phyloP scores from a whole-genome alignment of 1,140 invertebrate species.

The Drosophila bipectinata region DNA sequence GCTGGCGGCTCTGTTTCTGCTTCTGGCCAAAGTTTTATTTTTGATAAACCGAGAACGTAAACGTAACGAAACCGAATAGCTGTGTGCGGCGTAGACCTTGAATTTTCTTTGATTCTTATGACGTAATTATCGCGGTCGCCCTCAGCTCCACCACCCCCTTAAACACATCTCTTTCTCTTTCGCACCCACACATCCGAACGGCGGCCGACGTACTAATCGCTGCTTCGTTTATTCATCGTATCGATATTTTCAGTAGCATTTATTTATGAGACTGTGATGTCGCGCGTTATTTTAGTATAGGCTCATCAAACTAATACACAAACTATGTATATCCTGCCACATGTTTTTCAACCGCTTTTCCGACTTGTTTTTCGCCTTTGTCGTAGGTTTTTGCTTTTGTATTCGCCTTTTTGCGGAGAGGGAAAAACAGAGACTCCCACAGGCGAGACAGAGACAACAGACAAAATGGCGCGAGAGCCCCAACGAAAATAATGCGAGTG shows the following conservation, averaged over 20 bases:
- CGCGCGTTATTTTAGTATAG: conserved; percentile 54
- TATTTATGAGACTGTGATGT: conserved; percentile 59
- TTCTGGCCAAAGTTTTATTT: conserved; percentile 68
- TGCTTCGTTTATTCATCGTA: conserved; percentile 80
- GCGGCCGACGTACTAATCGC: conserved; percentile 74
- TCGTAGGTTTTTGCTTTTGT: conserved; percentile 38
- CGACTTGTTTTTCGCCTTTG: conserved; percentile 20
- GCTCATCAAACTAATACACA: conserved; percentile 35
- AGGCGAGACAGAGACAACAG: conserved; percentile 58
- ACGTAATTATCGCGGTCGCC: conserved; percentile 76
- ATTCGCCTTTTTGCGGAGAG: conserved; percentile 51
- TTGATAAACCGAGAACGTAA: conserved; percentile 66
- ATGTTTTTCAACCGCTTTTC: conserved; percentile 39
- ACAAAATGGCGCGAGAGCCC: conserved; percentile 78
- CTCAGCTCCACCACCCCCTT: neutral
- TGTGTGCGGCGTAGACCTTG: conserved; percentile 69
- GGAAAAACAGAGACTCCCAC: conserved; percentile 45
- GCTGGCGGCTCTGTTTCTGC: conserved; percentile 11
- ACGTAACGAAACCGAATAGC: conserved; percentile 78
- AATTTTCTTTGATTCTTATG: conserved; percentile 83
- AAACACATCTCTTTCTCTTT: conserved; percentile 14
- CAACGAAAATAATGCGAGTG: conserved; percentile 57
- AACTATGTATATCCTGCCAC: conserved; percentile 18
- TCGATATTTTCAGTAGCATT: conserved; percentile 79
- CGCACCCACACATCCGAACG: conserved; percentile 59